A percentile compares a stretch with the other conserved stretches of the same genome.
Evolutionary conservation across 2,888 invertebrate genomes (phyloP).

Genomic region (Glaucopsyche alexis): DNA sequence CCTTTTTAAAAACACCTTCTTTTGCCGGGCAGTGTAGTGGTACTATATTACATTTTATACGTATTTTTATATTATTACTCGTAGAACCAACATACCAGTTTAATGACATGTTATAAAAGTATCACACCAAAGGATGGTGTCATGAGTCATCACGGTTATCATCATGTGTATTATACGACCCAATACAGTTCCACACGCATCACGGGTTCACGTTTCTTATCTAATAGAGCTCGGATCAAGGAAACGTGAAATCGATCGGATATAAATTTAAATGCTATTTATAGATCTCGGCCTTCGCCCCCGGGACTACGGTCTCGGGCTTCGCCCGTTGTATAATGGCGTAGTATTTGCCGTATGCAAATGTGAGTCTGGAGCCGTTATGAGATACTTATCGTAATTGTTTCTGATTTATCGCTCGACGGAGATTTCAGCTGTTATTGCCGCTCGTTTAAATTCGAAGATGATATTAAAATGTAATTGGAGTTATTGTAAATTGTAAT

Average conservation of each 20-base stretch:
- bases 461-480: neutral
- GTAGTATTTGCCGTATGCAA: neutral
- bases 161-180: too few relatives aligned
- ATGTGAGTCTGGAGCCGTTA: constrained; percentile 1
- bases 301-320: neutral
- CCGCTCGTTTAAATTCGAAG: neutral
- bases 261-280: neutral
- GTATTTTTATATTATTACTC: too few relatives aligned
- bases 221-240: neutral
- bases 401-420: neutral
- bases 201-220: too few relatives aligned
- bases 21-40: too few relatives aligned
- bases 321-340: neutral
- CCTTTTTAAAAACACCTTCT: too few relatives aligned
- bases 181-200: too few relatives aligned
- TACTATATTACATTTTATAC: too few relatives aligned
- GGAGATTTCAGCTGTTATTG: neutral
- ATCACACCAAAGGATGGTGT: too few relatives aligned
- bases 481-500: neutral
- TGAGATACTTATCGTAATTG: neutral
- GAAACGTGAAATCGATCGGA: neutral
- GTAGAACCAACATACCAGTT: too few relatives aligned
- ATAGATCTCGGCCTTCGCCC: neutral
- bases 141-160: too few relatives aligned
- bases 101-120: too few relatives aligned